Evolutionary conservation across 2,888 invertebrate genomes (phyloP), one percentile per base, ranked within the genome.

Genomic region (Aricia artaxerxes): DNA sequence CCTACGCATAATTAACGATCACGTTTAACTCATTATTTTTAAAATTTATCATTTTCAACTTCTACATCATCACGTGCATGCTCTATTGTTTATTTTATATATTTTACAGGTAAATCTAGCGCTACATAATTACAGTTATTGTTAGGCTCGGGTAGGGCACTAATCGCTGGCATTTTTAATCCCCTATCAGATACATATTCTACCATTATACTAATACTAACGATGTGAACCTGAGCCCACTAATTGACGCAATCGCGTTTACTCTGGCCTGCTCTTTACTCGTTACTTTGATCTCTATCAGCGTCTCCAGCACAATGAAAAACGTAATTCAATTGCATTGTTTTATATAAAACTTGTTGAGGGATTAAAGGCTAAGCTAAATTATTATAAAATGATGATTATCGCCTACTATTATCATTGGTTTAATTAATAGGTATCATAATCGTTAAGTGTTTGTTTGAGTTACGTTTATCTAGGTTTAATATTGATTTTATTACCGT

Each of bases 171-270:
- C 79, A 80, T 82, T 81, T 84, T 78, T 79, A 80, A 80, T 82
- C 83, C 81, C 81, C 85, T 87, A 88, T 85, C 85, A 82, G 85
- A 84, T 81, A 81, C 83, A 86, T 86, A 87, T 84, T 82, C 78
- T 81, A 83, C 82, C 82, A 90, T 92, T 91, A 91, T 88, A 88
- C 86, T 92, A 92, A 91, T 88, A 88, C 86, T 92, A 92, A 92
- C 89, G 85, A 92, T 93, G 93, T 91, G 93, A 94, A 92, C 88
- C 85, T 86, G 86, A 88, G 87, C 86, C 84, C 84, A 84, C 88
- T 94, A 93, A 94, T 93, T 93, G 90, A 85, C 84, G 85, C 87
- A 88, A 90, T 91, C 90, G 90, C 91, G 88, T 87, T 88, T 85
- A 88, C 83, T 91, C 91, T 92, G 91, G 88, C 85, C 85, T 87